These are phyloP conservation scores for Apis laboriosa DNA, from an alignment of 1,140 invertebrate genomes.

Conservation along the genomic window DNA sequence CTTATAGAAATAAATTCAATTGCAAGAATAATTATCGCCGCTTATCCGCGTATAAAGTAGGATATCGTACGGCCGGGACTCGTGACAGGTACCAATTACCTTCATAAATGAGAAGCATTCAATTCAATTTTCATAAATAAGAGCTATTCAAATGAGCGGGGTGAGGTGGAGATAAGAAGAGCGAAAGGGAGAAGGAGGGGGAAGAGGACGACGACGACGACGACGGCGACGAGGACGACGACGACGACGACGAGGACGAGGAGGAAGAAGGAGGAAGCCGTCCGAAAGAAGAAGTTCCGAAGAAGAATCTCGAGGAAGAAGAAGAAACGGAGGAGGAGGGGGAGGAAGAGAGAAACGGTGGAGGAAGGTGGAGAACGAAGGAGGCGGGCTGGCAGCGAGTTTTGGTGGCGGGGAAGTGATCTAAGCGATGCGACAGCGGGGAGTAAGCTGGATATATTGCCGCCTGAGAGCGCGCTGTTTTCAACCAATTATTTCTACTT, in stretches of 20 bases:
- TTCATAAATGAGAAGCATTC: conserved; percentile 78
- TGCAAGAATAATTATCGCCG: conserved; percentile 75
- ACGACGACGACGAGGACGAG: conserved; percentile 38
- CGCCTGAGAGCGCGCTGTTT: conserved; percentile 77
- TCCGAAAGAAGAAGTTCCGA: conserved; percentile 24
- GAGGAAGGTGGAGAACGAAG: conserved; percentile 56
- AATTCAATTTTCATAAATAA: conserved; percentile 80
- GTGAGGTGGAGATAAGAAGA: conserved; percentile 28
- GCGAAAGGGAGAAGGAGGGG: conserved; percentile 19
- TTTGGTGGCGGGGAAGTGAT: conserved; percentile 77
- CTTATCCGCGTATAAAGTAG: conserved; percentile 74
- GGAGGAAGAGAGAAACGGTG: conserved; percentile 53
- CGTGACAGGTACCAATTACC: conserved; percentile 77
- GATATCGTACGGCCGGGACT: conserved; percentile 70
- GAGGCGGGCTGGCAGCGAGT: conserved; percentile 63
- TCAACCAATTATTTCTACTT: conserved; percentile 81
- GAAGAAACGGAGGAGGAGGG: conserved; percentile 5
- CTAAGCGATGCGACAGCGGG: conserved; percentile 79
- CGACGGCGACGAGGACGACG: conserved; percentile 40
- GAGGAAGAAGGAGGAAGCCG: conserved; percentile 17
- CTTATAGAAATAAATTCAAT: conserved; percentile 74
- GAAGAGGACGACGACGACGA: conserved; percentile 38
- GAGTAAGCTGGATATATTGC: conserved; percentile 81
- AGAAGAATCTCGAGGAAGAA: conserved; percentile 25
- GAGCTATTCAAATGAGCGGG: conserved; percentile 76